Percentiles rank a stretch among this genome's conserved stretches.
phyloP scores from a whole-genome alignment of 2,888 invertebrate species.

The Patella caerulea region DNA sequence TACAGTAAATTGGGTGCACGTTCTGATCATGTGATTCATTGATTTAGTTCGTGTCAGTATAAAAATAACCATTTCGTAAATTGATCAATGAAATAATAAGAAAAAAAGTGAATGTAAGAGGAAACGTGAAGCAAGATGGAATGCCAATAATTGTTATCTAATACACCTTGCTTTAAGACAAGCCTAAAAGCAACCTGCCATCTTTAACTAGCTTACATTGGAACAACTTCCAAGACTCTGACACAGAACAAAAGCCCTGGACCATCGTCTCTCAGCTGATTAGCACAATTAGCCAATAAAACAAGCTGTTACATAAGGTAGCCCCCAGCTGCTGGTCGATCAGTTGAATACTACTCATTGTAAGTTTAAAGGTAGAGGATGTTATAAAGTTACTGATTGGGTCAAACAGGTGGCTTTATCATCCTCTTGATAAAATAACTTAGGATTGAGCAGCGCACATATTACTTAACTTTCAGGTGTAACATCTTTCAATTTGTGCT shows the following conservation, averaged over 20 bases:
- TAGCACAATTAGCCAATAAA: conserved; percentile 3
- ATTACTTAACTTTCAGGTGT: no score
- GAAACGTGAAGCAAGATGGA: background rate
- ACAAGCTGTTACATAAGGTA: background rate
- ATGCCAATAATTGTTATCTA: conserved; percentile 8
- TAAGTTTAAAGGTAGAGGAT: background rate
- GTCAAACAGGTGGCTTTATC: background rate
- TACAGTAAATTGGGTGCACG: no score
- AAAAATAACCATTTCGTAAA: no score
- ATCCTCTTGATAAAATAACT: no score
- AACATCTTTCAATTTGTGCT: no score
- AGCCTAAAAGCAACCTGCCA: conserved; percentile 3
- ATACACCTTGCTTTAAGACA: conserved; percentile 1
- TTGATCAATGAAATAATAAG: no score
- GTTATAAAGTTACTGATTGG: background rate
- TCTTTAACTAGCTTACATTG: background rate
- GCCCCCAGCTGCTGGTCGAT: no score
- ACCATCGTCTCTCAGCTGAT: conserved; percentile 2
- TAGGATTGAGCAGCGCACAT: no score
- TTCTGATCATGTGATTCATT: no score
- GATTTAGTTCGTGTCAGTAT: no score
- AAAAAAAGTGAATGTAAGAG: background rate
- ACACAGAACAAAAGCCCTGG: background rate
- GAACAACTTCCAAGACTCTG: background rate
- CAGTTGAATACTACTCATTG: no score